Evolutionary conservation across 2,888 invertebrate genomes (phyloP).

Genomic region (Rhingia campestris): DNA sequence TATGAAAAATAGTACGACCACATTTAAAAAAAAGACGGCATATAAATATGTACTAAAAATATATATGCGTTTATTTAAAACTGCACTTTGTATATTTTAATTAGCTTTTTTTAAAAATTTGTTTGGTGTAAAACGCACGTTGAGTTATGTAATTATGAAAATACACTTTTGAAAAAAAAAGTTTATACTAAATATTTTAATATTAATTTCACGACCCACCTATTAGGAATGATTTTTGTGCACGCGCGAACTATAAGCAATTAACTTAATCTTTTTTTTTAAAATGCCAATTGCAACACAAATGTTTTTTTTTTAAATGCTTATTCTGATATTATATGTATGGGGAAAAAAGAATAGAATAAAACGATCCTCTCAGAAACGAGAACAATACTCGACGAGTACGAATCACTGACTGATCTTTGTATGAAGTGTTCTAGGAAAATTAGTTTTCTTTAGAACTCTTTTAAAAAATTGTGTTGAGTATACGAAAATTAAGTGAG

Average conservation of each 20-base stretch:
- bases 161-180: neutral
- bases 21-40: conserved; percentile 3
- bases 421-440: conserved; percentile 37
- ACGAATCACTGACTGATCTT: conserved; percentile 82
- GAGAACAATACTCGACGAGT: conserved; percentile 83
- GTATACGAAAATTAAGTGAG: conserved; percentile 42
- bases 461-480: conserved; percentile 40
- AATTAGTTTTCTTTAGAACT: conserved; percentile 26
- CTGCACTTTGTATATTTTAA: conserved; percentile 17
- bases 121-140: conserved; percentile 17
- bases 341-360: conserved; percentile 55
- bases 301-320: conserved; percentile 21
- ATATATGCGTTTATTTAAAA: neutral
- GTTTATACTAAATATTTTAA: conserved; percentile 3
- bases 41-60: conserved; percentile 11
- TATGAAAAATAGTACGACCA: conserved; percentile 33
- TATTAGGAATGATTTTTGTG: conserved; percentile 27
- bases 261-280: conserved; percentile 10
- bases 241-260: conserved; percentile 19
- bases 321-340: conserved; percentile 35
- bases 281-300: conserved; percentile 36
- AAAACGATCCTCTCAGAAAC: conserved; percentile 75
- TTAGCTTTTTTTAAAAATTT: neutral
- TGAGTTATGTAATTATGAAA: conserved; percentile 50
- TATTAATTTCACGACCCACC: conserved; percentile 31